Percentiles rank a stretch among this genome's conserved stretches.
These are phyloP conservation scores for Synanthedon andrenaeformis DNA, from an alignment of 2,888 invertebrate genomes.

Conservation along the genomic window DNA sequence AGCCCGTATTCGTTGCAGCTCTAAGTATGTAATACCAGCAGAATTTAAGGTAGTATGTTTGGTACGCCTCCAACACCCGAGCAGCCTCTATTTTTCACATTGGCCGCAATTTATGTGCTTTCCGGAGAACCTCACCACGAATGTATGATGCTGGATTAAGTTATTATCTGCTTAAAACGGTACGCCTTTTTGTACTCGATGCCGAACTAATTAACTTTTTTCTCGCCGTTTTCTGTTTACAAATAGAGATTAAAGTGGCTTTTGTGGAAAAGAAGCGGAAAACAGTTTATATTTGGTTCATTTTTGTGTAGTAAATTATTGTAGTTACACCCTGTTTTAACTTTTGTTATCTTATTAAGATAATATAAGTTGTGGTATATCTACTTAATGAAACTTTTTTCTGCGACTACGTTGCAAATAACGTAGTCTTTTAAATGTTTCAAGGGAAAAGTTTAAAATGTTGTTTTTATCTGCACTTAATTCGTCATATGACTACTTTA, in stretches of 20 bases:
- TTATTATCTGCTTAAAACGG: slow-evolving; percentile 37
- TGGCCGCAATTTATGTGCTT: slow-evolving; percentile 42
- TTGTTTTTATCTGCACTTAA: too few relatives aligned
- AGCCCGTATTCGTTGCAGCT: too few relatives aligned
- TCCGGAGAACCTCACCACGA: slow-evolving; percentile 27
- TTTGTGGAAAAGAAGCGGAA: background rate
- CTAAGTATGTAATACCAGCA: slow-evolving; percentile 12
- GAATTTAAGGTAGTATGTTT: slow-evolving; percentile 35
- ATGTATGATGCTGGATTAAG: slow-evolving; percentile 42
- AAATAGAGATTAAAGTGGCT: background rate
- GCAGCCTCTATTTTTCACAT: slow-evolving; percentile 8
- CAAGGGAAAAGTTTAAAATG: too few relatives aligned
- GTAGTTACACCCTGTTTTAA: too few relatives aligned
- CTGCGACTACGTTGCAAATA: too few relatives aligned
- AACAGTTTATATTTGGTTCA: too few relatives aligned
- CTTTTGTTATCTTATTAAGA: too few relatives aligned
- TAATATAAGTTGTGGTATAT: too few relatives aligned
- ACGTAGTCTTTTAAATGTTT: too few relatives aligned
- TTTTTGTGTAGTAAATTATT: too few relatives aligned
- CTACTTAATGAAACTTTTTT: too few relatives aligned
- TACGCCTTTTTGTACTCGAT: slow-evolving; percentile 1
- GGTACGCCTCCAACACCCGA: slow-evolving; percentile 12
- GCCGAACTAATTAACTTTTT: background rate
- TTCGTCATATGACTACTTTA: too few relatives aligned
- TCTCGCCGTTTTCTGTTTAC: background rate